Base-by-base conservation (phyloP, 2,797 vertebrate species). In the Danio albolineatus region DNA sequence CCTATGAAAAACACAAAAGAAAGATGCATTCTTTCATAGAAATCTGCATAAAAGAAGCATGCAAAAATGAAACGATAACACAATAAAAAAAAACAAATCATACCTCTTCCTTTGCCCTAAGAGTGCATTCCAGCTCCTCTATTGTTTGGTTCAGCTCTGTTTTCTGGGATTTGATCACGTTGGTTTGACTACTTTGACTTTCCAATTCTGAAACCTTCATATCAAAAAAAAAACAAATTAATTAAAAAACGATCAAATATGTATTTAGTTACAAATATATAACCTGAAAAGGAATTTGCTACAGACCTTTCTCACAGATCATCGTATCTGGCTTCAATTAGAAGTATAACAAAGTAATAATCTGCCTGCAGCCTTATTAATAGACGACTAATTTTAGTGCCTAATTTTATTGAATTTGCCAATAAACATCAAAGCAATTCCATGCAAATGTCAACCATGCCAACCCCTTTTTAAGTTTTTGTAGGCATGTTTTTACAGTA, bases 141-240 rank as follows among this genome's bases (percentile, higher is more conserved):
- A 99, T 98, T 82, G 97, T 99, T 93, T 98, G 96, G 89, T 97
- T 99, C 86, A 99, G 92, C 86, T 99, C 98, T 41, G 96, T 95
- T 94, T 99, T 99, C 87, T 99, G 97, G 78, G 96, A 96, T 90
- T 99, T 98, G 82, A 99, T 96, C 28, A 94, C 97, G 73, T 96
- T 97, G 80, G 94, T 95, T 94, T 99, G 98, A 90, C 93, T 96
- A 89, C 97, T 99, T 89, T 97, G 95, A 90, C 97, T 98, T 86
- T 99, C 98, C 21, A 99, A 95, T 85, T 99, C 98, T 2, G 97
- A 98, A 90, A 99, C 98, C 98, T 99, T 82, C 83, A 87, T 56
- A 89, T 84, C 85, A 54, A 87, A 80, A 82, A 41, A 82, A 28
- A 28, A n/a, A n/a, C n/a, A n/a, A n/a, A n/a, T n/a, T n/a, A n/a